A percentile compares a stretch with the other conserved stretches of the same genome.
These are phyloP conservation scores for Linyphia triangularis DNA, from an alignment of 2,888 invertebrate genomes.

Conservation along the genomic window DNA sequence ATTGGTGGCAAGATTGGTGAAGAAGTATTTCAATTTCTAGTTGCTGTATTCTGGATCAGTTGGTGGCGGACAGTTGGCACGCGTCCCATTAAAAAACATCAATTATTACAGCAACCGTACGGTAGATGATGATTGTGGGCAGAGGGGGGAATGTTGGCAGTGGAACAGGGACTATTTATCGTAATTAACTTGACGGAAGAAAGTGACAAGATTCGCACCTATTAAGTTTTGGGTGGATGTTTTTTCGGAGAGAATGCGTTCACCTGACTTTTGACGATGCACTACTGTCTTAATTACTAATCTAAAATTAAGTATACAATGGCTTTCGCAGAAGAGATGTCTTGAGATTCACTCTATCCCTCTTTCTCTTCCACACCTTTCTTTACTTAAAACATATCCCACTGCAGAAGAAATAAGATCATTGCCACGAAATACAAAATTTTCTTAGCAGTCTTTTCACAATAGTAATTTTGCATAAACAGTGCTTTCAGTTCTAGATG, in stretches of 20 bases:
- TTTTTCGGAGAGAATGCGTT: not conserved
- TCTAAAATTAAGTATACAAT: not conserved
- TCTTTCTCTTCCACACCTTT: too few species aligned
- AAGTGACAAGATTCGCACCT: constrained; percentile 34
- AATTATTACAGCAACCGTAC: not conserved
- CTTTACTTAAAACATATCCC: too few species aligned
- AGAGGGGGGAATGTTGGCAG: constrained; percentile 17
- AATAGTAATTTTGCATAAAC: too few species aligned
- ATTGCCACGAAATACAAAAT: too few species aligned
- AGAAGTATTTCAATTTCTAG: not conserved
- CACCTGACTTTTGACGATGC: not conserved
- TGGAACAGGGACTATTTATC: constrained; percentile 30
- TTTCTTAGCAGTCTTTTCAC: too few species aligned
- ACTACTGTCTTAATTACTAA: not conserved
- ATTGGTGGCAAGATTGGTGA: not conserved
- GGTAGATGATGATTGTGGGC: not conserved
- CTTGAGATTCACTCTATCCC: too few species aligned
- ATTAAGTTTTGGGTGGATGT: not conserved
- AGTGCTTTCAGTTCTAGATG: too few species aligned
- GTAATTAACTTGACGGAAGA: constrained; percentile 38
- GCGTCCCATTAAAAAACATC: not conserved
- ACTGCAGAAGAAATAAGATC: too few species aligned
- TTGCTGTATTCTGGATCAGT: not conserved
- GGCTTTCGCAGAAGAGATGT: not conserved
- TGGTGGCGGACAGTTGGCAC: constrained; percentile 23